phyloP scores from a whole-genome alignment of 2,888 invertebrate genomes.

The Keiferia lycopersicella region DNA sequence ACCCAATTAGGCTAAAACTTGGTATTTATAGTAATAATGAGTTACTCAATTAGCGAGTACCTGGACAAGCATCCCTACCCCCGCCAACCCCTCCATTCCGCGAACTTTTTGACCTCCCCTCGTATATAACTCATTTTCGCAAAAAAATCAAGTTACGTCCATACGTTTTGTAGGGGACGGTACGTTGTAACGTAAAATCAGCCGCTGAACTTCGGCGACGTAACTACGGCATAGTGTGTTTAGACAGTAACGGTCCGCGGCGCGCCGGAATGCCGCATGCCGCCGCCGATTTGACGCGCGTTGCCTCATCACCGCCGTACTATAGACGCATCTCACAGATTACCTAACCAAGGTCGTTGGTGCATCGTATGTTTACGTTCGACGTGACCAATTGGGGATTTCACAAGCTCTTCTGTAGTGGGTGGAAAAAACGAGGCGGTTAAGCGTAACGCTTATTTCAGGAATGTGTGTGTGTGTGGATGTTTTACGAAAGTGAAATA shows the following conservation, averaged over 20 bases:
- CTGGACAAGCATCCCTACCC: no score
- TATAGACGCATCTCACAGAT: slow-evolving; percentile 34
- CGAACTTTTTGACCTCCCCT: no score
- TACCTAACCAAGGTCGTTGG: slow-evolving; percentile 45
- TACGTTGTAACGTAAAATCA: no score
- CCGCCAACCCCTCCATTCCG: no score
- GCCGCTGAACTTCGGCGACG: no score
- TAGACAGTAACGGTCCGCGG: slow-evolving; percentile 72
- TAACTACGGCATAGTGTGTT: no score
- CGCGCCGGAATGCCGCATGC: slow-evolving; percentile 62
- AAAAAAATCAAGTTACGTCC: no score
- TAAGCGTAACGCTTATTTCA: background rate
- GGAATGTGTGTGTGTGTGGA: background rate
- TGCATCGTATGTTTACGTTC: slow-evolving; percentile 19
- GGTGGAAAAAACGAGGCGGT: slow-evolving; percentile 2
- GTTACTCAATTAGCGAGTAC: no score
- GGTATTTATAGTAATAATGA: no score
- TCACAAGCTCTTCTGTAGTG: slow-evolving; percentile 13
- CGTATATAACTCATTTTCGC: no score
- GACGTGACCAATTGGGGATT: slow-evolving; percentile 23
- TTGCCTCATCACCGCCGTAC: slow-evolving; percentile 55
- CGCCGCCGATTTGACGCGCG: slow-evolving; percentile 68
- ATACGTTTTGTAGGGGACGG: no score
- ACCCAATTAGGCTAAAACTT: no score
- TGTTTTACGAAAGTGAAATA: background rate